Evolutionary conservation across 2,797 vertebrate genomes (phyloP).

Genomic region (Alauda arvensis): DNA sequence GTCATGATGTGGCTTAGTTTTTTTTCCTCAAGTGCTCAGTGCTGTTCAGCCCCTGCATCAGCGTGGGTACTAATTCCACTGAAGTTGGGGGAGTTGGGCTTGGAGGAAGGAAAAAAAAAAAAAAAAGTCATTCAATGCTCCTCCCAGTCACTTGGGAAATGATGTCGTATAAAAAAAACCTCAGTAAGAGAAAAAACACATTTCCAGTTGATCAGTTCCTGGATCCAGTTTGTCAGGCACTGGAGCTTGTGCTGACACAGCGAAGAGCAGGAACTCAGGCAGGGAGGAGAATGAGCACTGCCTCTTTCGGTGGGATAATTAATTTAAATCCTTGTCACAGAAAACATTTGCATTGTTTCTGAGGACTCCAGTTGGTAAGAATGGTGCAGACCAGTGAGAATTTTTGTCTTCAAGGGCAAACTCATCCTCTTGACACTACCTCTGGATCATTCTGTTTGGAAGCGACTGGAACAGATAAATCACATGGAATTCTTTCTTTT

Average conservation of each 20-base stretch:
- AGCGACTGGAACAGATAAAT: neutral
- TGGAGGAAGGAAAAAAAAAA: neutral
- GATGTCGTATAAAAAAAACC: neutral
- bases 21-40: neutral
- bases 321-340: neutral
- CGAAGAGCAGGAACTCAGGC: neutral
- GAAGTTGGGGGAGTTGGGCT: neutral
- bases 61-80: neutral
- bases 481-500: accelerated
- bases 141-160: neutral
- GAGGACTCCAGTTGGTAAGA: accelerated
- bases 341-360: neutral
- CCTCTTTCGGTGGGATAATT: neutral
- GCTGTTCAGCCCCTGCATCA: neutral
- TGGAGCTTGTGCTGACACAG: conserved; percentile 19
- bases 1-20: neutral
- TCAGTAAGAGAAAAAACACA: neutral
- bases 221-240: neutral
- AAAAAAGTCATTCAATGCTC: neutral
- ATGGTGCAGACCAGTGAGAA: neutral
- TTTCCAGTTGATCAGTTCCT: neutral
- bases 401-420: neutral
- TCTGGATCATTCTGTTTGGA: neutral
- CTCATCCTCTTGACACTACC: neutral
- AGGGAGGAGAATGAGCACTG: neutral